Base-by-base conservation (phyloP, 2,888 invertebrate genomes). In the Chymomyza amoena region DNA sequence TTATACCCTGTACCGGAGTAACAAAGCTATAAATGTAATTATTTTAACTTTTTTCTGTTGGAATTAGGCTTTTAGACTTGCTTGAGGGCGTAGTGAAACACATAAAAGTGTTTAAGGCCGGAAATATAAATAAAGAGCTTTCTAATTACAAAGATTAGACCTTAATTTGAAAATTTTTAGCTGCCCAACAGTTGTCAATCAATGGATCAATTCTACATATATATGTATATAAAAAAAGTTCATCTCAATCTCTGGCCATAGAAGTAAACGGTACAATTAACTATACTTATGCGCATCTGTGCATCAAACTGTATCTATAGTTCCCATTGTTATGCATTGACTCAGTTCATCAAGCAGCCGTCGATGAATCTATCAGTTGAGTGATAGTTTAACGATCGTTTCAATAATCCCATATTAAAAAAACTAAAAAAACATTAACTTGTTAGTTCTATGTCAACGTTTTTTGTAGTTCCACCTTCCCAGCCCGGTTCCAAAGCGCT, bases 381-480 rank as follows among this genome's bases (percentile, higher is more conserved):
- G 39, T 13, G 13, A 45, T 13, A 45, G 13, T 32, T 32, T 32
- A 7, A 32, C 9, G 32, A 32, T 32, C 9, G 32, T 32, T 32
- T 32, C 54, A 68, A 78, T 78, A 78, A 78, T 69, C 76, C 75
- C 78, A 78, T 74, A 61, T 64, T 61, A 45, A 64, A 60, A 45
- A 45, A 13, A 57, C 61, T 61, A 36, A 64, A 60, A 45, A 45
- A 4, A 6, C 39, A 45, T 13, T 45, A 45, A 45, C 39, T 45
- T 45, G 39, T 45, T 45, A 45, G 10, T 45, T 45, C 13, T 10
- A 18, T 54, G 54, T 54, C 54, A 54, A 5, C 54, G 54, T 54
- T 18, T 18, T 54, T 54, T 20, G 54, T 54, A 6, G 16, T 4
- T 9, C 15, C 15, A 45, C 10, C 39, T 45, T 10, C 4, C 39